Evolutionary conservation across 2,113 vertebrate genomes (phyloP).

Genomic region (Notarius quadriscutis): DNA sequence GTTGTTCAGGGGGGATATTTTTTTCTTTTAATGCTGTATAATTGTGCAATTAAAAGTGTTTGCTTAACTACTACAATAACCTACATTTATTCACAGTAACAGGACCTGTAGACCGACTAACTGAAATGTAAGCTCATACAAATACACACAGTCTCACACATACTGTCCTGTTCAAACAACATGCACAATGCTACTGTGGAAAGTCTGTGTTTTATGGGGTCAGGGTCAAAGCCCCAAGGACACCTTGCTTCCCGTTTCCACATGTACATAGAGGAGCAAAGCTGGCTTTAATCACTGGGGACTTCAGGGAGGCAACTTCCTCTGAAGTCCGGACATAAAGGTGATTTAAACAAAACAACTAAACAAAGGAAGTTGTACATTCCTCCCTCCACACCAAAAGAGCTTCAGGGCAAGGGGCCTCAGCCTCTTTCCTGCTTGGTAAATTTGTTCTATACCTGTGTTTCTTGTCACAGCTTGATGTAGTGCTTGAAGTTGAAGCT

Average conservation of each 20-base stretch:
- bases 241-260: slow-evolving; percentile 40
- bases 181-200: slow-evolving; percentile 21
- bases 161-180: slow-evolving; percentile 38
- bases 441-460: slow-evolving; percentile 28
- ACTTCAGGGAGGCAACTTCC: slow-evolving; percentile 47
- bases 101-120: not conserved
- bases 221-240: slow-evolving; percentile 46
- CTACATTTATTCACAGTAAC: not conserved
- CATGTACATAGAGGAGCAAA: slow-evolving; percentile 22
- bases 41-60: not conserved
- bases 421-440: slow-evolving; percentile 31
- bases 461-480: slow-evolving; percentile 1
- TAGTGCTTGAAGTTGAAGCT: not conserved
- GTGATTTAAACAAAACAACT: slow-evolving; percentile 58
- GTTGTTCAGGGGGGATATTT: not conserved
- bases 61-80: not conserved
- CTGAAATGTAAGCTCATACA: not conserved
- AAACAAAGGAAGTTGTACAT: slow-evolving; percentile 54
- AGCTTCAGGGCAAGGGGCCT: slow-evolving; percentile 38
- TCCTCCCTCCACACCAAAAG: slow-evolving; percentile 36
- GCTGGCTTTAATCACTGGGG: slow-evolving; percentile 49
- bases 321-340: slow-evolving; percentile 49
- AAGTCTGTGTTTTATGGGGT: slow-evolving; percentile 45
- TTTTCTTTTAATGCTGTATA: not conserved
- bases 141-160: not conserved